phyloP scores from a whole-genome alignment of 2,888 invertebrate genomes.

The Lepidocyrtoides sp. region DNA sequence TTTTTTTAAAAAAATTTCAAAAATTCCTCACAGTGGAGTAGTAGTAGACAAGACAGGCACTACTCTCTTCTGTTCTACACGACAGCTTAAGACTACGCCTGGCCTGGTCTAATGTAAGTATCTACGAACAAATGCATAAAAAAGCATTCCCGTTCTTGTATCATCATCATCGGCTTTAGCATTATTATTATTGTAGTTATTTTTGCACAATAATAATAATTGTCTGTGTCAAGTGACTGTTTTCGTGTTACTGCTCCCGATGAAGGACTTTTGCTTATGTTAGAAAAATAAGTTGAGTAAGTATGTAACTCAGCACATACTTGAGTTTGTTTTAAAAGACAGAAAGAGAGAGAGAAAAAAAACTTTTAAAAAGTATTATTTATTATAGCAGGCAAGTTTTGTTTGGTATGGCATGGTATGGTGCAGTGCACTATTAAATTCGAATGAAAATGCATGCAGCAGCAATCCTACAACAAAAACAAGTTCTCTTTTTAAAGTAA shows the following conservation, averaged over 20 bases:
- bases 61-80: no score
- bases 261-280: conserved; percentile 9
- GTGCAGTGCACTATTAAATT: neutral
- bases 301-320: neutral
- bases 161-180: neutral
- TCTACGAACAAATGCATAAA: neutral
- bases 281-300: neutral
- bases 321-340: neutral
- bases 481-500: neutral
- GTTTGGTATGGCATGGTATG: neutral
- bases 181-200: neutral
- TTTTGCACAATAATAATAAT: no score
- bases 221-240: neutral
- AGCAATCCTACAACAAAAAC: neutral
- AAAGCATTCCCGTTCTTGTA: no score
- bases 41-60: neutral
- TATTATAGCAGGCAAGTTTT: no score
- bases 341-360: neutral
- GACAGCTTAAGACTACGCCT: neutral
- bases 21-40: neutral
- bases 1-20: neutral
- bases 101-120: no score
- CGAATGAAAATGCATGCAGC: neutral
- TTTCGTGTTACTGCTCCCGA: neutral
- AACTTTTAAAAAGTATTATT: neutral